Percentiles rank a stretch among this genome's conserved stretches.
These are phyloP conservation scores for Uria aalge DNA, from an alignment of 2,113 vertebrate genomes.

Conservation along the genomic window DNA sequence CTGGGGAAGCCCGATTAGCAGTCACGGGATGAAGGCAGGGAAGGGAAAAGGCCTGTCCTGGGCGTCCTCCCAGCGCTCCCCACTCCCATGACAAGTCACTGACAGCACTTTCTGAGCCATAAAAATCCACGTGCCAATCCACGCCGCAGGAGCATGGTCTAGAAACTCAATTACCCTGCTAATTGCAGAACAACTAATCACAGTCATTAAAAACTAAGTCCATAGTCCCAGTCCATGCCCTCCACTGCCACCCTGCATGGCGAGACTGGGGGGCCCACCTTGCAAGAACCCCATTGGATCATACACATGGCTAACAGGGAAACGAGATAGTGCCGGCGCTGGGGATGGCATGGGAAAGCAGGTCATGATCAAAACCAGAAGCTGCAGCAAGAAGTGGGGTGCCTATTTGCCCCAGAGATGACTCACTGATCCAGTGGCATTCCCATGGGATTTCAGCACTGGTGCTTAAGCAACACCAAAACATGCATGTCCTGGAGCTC, in stretches of 20 bases:
- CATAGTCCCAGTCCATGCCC: neutral
- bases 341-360: accelerated
- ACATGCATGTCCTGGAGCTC: accelerated
- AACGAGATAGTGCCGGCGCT: accelerated
- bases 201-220: neutral
- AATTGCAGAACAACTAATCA: neutral
- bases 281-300: neutral
- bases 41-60: neutral
- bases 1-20: neutral
- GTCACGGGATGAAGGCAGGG: neutral
- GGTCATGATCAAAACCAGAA: neutral
- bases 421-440: accelerated
- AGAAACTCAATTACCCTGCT: neutral
- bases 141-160: neutral
- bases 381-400: accelerated
- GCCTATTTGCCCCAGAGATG: neutral
- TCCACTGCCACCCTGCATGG: accelerated
- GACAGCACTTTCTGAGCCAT: neutral
- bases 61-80: neutral
- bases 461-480: neutral
- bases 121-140: neutral
- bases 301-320: accelerated
- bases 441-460: neutral
- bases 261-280: neutral
- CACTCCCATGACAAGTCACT: neutral